Percentiles rank a stretch among this genome's conserved stretches.
Conservation (phyloP, 2,888 invertebrate genomes). For the Agriopis marginaria region DNA sequence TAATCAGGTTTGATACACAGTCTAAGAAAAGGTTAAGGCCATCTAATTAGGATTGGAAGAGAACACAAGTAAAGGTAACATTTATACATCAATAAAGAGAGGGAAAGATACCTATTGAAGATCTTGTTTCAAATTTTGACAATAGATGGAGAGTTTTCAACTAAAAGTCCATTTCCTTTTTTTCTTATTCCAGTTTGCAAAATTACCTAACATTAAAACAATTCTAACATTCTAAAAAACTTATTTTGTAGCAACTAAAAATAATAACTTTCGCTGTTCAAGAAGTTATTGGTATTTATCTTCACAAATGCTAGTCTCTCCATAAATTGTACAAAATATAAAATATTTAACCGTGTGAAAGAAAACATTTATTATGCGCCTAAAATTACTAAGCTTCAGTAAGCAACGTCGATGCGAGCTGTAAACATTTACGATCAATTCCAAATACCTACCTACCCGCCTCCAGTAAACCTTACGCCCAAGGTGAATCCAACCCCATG, state of each 20-base stretch:
- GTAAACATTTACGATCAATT: conserved; percentile 81
- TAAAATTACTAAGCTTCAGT: conserved; percentile 84
- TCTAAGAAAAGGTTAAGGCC: conserved; percentile 69
- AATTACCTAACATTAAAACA: too few species aligned
- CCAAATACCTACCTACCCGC: conserved; percentile 74
- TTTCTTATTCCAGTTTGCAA: too few species aligned
- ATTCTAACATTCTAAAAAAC: too few species aligned
- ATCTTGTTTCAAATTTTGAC: conserved; percentile 59
- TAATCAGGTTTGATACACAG: conserved; percentile 58
- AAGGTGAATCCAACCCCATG: conserved; percentile 35
- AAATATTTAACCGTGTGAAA: conserved; percentile 72
- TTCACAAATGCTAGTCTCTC: conserved; percentile 46
- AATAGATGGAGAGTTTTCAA: conserved; percentile 59
- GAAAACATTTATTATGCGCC: conserved; percentile 86
- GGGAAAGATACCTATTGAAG: conserved; percentile 63
- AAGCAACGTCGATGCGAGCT: conserved; percentile 83
- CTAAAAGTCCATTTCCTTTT: neutral
- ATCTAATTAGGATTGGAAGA: conserved; percentile 70
- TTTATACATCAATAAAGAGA: conserved; percentile 76
- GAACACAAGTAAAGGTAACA: conserved; percentile 77
- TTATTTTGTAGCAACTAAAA: too few species aligned
- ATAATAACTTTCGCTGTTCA: too few species aligned
- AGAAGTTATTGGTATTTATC: too few species aligned
- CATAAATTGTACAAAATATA: conserved; percentile 70
- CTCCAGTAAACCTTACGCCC: conserved; percentile 27